phyloP scores from a whole-genome alignment of 2,113 vertebrate genomes.

The Myotis davidii region DNA sequence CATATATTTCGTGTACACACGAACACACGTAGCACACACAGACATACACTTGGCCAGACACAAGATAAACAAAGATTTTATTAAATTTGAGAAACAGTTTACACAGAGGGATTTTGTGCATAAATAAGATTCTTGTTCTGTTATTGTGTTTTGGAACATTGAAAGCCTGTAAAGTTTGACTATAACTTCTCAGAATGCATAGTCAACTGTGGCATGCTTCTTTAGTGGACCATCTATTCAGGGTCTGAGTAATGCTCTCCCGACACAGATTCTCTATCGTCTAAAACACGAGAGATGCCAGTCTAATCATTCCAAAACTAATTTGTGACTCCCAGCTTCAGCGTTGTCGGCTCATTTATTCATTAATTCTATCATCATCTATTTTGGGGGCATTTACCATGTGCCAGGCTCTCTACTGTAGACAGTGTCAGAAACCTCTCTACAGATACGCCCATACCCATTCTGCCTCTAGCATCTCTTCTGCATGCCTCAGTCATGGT shows the following conservation, averaged over 20 bases:
- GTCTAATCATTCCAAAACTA: neutral
- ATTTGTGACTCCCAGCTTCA: neutral
- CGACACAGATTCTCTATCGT: neutral
- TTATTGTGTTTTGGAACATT: slow-evolving; percentile 32
- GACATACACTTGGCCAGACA: slow-evolving; percentile 26
- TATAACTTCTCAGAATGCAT: slow-evolving; percentile 4
- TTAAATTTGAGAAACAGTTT: slow-evolving; percentile 47
- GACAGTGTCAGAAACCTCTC: neutral
- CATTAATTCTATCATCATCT: neutral
- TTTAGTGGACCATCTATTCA: neutral
- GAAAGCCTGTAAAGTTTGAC: slow-evolving; percentile 29
- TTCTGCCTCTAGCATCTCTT: neutral
- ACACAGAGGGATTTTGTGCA: slow-evolving; percentile 6
- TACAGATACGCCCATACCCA: neutral
- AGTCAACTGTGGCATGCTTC: neutral
- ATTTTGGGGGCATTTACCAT: neutral
- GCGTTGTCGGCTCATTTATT: neutral
- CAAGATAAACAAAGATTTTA: slow-evolving; percentile 60
- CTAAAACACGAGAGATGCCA: neutral
- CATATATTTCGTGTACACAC: neutral
- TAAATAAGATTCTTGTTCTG: slow-evolving; percentile 1
- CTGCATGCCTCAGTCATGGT: neutral
- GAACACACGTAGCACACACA: neutral
- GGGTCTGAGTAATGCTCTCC: neutral
- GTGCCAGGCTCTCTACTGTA: neutral